Evolutionary conservation across 2,113 vertebrate species (phyloP), one percentile per base, ranked within the genome.

Genomic region (Chitala chitala): DNA sequence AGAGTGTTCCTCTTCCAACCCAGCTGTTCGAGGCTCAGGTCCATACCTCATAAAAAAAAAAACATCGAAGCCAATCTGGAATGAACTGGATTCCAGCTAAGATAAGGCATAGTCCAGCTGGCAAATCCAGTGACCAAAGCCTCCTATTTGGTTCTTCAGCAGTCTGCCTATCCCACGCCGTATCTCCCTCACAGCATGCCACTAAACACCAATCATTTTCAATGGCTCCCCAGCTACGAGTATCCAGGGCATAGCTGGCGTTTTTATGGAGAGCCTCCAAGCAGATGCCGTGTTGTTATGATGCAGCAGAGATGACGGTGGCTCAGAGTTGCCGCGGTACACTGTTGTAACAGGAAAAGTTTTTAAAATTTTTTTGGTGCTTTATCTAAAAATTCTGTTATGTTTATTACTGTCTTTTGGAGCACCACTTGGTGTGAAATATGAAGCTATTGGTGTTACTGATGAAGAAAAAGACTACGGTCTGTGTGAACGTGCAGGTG

Each of bases 181-280:
- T 64, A 36, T 55, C 63, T 78, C 80, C 78, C 70, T 53, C 59
- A 79, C 64, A 81, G 73, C 75, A 83, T 63, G 66, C 8, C 73
- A 76, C 82, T 87, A 86, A 88, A 83, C 58, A 75, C 80, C 82
- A 81, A 86, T 85, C 82, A 78, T 81, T 80, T 84, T 79, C 77
- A 81, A 59, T 76, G 73, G 78, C 78, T 85, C 78, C 74, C 78
- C 69, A 79, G 74, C 80, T 68, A 20, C 65, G 74, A 71, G 76
- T 73, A 76, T 56, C 81, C 72, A 69, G 79, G 76, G 77, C 80
- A 84, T 66, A 69, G 79, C 72, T 81, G 71, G 69, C 64, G 56
- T 70, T 64, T 77, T 59, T 69, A 61, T 85, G 83, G 84, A 76
- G 3, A 40, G 38, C 75, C 71, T 87, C 84, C 84, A 88, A 75